Evolutionary conservation across 2,797 vertebrate species (phyloP).

Genomic region (Steatocranus sp.): DNA sequence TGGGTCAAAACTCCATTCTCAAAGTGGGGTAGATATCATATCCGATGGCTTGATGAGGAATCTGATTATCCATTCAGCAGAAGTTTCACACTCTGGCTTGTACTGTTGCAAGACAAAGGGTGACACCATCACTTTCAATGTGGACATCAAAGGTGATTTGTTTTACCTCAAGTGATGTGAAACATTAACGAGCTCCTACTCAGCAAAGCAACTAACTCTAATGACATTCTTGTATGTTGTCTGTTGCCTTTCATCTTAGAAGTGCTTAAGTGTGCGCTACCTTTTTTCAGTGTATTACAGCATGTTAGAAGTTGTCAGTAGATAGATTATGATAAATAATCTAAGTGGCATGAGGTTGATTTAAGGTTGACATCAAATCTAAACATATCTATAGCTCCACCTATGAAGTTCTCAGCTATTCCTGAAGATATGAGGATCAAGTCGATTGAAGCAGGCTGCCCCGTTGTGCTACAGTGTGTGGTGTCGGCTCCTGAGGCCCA

Average conservation of each 20-base stretch:
- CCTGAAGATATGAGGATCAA: constrained; percentile 73
- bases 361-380: constrained; percentile 58
- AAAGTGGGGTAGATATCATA: constrained; percentile 70
- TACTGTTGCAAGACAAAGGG: constrained; percentile 90
- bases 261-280: constrained; percentile 3
- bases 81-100: constrained; percentile 78
- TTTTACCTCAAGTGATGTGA: constrained; percentile 32
- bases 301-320: constrained; percentile 32
- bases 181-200: constrained; percentile 37
- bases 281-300: constrained; percentile 12
- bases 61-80: constrained; percentile 78
- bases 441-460: constrained; percentile 67
- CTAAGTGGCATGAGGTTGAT: constrained; percentile 36
- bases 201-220: constrained; percentile 51
- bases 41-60: constrained; percentile 68
- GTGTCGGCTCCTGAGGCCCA: constrained; percentile 72
- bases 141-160: constrained; percentile 86
- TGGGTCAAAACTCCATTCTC: constrained; percentile 80
- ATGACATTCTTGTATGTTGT: constrained; percentile 24
- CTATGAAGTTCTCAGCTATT: constrained; percentile 75
- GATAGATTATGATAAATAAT: constrained; percentile 14
- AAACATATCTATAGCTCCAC: constrained; percentile 78
- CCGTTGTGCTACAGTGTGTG: constrained; percentile 74
- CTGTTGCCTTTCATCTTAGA: constrained; percentile 23
- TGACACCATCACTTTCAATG: constrained; percentile 82